Base-by-base conservation (phyloP, 2,888 invertebrate genomes). In the Folsomia candida region DNA sequence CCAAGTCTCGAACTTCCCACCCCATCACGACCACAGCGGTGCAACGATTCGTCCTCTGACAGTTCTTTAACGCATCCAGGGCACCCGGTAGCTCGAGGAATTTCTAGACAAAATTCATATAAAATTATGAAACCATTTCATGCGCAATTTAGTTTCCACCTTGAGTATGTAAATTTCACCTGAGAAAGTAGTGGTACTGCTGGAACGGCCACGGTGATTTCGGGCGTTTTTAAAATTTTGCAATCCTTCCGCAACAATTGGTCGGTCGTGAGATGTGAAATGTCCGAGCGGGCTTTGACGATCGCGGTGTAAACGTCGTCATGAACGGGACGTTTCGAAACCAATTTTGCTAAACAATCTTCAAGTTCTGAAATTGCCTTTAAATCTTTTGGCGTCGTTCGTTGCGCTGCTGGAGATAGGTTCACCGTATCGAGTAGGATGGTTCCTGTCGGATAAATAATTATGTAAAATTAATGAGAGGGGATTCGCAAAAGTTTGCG, bases 371-470 rank as follows among this genome's bases (percentile, higher is more conserved):
- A 74, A 0, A 87, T 85, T 1, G 89, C 85, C 65, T 87, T 83
- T 14, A 86, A 80, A 81, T 94, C 94, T 61, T 87, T 85, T 0
- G 86, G 83, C 0, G 89, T 91, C 0, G 87, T 89, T 76, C 90
- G 88, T 62, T 88, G 87, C 0, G 90, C 89, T 25, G 87, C 85
- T 37, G 85, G 84, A 0, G 88, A 88, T 78, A 93, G 88, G 81
- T 91, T 93, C 0, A 90, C 88, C 0, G 94, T 93, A 81, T 94
- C 94, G 78, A 91, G 84, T 60, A 94, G 82, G 73, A 94, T 93
- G 0, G 91, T 87, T 54, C 88, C 92, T 91, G 82, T 58, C 85
- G 27, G 22, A 59, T 47, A 60, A 68, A 25, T 20, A 22, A n/a
- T n/a, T n/a, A n/a, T n/a, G n/a, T n/a, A n/a, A 65, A 27, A 27